Base-by-base conservation (phyloP, 1,140 invertebrate species). In the Eupeodes corollae region DNA sequence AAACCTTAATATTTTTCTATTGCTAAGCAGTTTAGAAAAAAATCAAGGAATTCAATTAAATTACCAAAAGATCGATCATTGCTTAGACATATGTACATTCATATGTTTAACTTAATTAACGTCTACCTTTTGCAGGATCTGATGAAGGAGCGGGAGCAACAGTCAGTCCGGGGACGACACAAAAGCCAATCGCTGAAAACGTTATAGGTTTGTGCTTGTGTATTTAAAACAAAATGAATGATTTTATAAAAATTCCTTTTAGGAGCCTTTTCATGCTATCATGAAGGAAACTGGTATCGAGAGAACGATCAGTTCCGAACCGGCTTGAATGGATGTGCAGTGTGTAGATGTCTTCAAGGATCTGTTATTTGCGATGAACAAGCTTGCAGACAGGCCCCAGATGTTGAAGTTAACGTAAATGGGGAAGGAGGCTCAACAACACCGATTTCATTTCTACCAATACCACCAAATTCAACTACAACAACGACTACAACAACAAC, bases 241-340 rank as follows among this genome's bases (percentile, higher is more conserved):
- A n/a, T n/a, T n/a, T n/a, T n/a, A n/a, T 26, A 26, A 5, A 26
- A 26, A 5, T 8, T 26, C 21, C 8, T 50, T 15, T 42, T 53
- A 38, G 52, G 49, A 15, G 54, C 66, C 13, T 69, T 63, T 45
- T 58, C 57, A 21, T 77, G 75, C 56, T 52, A 55, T 34, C 69
- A 74, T 49, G 70, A 78, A 39, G 76, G 75, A 11, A 59, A 69
- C 51, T 65, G 59, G 42, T 82, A 79, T 63, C 61, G 69, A 2
- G 78, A 83, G 45, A 40, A 45, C 35, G 52, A 56, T 34, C 41
- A 52, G 16, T 56, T 56, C 21, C 51, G 34, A 2, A 52, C 21
- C 6, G 78, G 79, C 11, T 74, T 80, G 47, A 77, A 79, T 59
- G 71, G 71, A 47, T 85, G 83, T 62, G 79, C 78, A 0, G 68